phyloP scores from a whole-genome alignment of 2,113 vertebrate species.

The Laterallus jamaicensis region DNA sequence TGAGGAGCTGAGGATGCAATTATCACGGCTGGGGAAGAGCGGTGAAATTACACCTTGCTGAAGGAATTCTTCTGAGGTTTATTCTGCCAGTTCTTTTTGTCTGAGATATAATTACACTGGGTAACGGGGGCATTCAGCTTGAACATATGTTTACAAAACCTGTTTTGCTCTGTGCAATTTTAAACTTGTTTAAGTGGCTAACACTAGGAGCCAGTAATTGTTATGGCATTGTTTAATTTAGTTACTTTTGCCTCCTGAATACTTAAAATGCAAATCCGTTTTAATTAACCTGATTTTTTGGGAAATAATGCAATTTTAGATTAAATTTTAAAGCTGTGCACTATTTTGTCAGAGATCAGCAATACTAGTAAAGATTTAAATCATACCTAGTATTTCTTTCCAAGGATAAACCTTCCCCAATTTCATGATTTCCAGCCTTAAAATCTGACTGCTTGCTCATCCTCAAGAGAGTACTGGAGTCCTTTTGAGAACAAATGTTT shows the following conservation, averaged over 20 bases:
- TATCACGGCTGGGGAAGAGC: neutral
- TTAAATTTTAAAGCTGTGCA: too few species aligned
- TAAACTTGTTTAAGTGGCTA: neutral
- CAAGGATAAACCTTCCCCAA: neutral
- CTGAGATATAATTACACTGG: neutral
- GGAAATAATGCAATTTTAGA: neutral
- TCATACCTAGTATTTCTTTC: neutral
- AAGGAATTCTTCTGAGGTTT: slow-evolving; percentile 26
- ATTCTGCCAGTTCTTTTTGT: neutral
- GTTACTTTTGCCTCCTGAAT: slow-evolving; percentile 1
- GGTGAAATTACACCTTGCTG: slow-evolving; percentile 21
- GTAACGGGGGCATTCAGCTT: neutral
- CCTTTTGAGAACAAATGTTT: neutral
- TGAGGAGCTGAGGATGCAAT: neutral
- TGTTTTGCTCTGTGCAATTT: slow-evolving; percentile 1
- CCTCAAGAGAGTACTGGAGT: neutral
- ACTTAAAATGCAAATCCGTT: neutral
- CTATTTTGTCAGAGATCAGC: neutral
- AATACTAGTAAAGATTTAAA: neutral
- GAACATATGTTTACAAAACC: slow-evolving; percentile 4
- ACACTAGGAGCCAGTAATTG: neutral
- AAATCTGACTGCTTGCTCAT: neutral
- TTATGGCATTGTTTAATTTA: neutral
- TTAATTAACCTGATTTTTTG: neutral
- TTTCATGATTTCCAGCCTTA: neutral